Evolutionary conservation across 2,797 vertebrate genomes (phyloP), one percentile per base, ranked within the genome.

Genomic region (Euphonia xanthogaster): DNA sequence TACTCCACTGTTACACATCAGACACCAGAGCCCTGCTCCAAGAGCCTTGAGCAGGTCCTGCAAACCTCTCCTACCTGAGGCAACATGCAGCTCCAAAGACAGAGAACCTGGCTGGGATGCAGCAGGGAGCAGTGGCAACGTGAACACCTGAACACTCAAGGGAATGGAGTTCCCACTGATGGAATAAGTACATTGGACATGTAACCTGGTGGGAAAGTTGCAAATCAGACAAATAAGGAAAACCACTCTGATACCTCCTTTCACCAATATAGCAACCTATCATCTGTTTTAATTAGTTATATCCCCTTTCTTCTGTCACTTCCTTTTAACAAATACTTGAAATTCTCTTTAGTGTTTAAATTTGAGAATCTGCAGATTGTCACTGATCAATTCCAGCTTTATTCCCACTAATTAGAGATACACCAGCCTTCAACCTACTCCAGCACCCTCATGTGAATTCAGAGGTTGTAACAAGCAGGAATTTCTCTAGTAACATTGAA

Each of bases 21-120:
- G 70, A 54, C 20, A 44, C 17, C 35, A 73, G 47, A 88, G 19
- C 6, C 57, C 50, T 28, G 10, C 19, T 50, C 13, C 1, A 6
- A 48, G 31, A 44, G 13, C 7, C 39, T 19, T 16, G 4, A 81
- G 25, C 2, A 75, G 27, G 44, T 37, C 28, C 31, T 55, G 30
- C 28, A 58, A 12, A 30, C 4, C 6, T 27, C 27, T 66, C 66
- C 58, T 93, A 98, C 97, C 97, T 82, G 91, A 95, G 77, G 98
- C 97, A 53, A 98, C 68, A 76, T 24, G 42, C 70, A 98, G 93
- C 73, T 98, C 97, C 92, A 98, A 90, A 42, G 83, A 47, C 33
- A 98, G 94, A 53, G 90, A 72, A 45, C 97, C 98, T 20, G 83
- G 9, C 55, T 96, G 90, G 17, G 76, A 90, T 53, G 97, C 74